Percentiles rank a stretch among this genome's conserved stretches.
phyloP scores from a whole-genome alignment of 2,113 vertebrate species.

The Catharus fuscescens region DNA sequence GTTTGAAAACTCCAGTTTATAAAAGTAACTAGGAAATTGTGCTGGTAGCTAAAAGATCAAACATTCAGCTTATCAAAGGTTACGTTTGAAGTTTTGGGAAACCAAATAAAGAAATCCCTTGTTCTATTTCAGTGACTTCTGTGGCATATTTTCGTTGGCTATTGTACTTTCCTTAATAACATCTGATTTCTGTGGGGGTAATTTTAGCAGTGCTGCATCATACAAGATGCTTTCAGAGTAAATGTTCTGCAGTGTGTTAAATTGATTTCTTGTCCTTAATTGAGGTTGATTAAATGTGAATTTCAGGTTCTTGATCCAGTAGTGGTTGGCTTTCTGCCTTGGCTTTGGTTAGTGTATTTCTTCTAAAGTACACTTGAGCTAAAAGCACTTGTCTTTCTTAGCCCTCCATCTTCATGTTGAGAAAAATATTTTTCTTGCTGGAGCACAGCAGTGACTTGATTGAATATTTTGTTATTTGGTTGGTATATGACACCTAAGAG shows the following conservation, averaged over 20 bases:
- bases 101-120: constrained; percentile 43
- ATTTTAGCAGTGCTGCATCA: neutral
- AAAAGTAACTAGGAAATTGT: constrained; percentile 58
- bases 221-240: neutral
- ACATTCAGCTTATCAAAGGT: constrained; percentile 51
- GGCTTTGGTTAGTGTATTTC: neutral
- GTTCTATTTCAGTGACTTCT: constrained; percentile 18
- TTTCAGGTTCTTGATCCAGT: constrained; percentile 18
- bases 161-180: neutral
- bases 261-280: constrained; percentile 38
- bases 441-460: neutral
- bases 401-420: neutral
- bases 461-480: neutral
- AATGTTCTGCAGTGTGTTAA: constrained; percentile 13
- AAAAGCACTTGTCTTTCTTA: neutral
- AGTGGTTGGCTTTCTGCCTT: neutral
- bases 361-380: neutral
- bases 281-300: constrained; percentile 33
- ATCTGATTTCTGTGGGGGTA: neutral
- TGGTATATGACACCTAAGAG: neutral
- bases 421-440: neutral
- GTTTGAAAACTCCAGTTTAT: constrained; percentile 55
- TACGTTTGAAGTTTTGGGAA: constrained; percentile 59
- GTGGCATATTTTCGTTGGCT: constrained; percentile 6
- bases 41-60: constrained; percentile 68